A percentile compares a stretch with the other conserved stretches of the same genome.
These are phyloP conservation scores for Diglossa brunneiventris DNA, from an alignment of 2,113 vertebrate genomes.

Conservation along the genomic window DNA sequence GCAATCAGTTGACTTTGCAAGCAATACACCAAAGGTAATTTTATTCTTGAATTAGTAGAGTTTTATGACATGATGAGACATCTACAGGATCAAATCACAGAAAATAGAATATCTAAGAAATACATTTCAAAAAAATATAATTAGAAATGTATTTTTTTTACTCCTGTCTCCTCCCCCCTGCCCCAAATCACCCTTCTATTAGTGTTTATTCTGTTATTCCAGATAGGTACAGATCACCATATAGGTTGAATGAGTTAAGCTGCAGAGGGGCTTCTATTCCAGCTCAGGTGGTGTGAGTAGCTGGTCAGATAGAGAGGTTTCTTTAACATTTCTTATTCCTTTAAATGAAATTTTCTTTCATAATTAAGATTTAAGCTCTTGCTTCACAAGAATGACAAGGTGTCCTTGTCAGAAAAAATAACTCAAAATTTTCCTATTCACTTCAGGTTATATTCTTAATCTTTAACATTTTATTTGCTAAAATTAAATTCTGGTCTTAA, in stretches of 20 bases:
- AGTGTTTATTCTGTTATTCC: not conserved
- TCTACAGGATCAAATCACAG: not conserved
- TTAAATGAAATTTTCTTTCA: not conserved
- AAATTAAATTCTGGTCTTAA: not conserved
- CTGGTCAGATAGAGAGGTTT: not conserved
- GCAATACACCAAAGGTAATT: not conserved
- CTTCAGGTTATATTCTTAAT: not conserved
- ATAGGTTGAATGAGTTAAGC: not conserved
- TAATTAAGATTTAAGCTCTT: not conserved
- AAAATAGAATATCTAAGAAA: not conserved
- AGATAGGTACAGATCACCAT: not conserved
- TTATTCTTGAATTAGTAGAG: not conserved
- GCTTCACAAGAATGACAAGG: not conserved
- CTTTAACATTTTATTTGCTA: not conserved
- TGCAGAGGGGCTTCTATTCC: not conserved
- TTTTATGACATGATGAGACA: not conserved
- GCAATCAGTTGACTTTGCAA: not conserved
- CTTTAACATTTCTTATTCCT: not conserved
- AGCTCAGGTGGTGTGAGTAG: not conserved
- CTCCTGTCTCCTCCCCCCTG: fast-evolving
- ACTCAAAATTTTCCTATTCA: not conserved
- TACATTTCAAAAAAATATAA: not conserved
- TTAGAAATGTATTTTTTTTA: not conserved
- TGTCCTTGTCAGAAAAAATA: not conserved
- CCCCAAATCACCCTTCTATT: not conserved